Evolutionary conservation across 2,888 invertebrate species (phyloP), one percentile per base, ranked within the genome.

Genomic region (Belgica antarctica): DNA sequence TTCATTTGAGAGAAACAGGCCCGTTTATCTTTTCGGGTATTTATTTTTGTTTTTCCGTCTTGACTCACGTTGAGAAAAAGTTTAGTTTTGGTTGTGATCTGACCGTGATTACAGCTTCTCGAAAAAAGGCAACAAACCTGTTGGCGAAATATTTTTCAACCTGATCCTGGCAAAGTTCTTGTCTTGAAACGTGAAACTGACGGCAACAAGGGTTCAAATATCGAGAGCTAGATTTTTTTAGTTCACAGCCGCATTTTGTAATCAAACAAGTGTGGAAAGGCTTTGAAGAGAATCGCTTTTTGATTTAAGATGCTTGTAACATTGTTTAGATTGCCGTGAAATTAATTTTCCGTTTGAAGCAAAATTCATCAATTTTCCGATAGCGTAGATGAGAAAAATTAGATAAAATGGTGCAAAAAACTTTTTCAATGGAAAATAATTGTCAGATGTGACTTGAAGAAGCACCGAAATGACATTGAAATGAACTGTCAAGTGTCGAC

Each of bases 1-100:
- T 31, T 31, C 34, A 31, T 31, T 8, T 31, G 5, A 31, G n/a
- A n/a, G n/a, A n/a, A n/a, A n/a, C n/a, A n/a, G n/a, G 41, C 2
- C 41, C 22, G 17, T 22, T 52, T 52, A 52, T 52, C 52, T 52
- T 52, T 52, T 52, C 52, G 7, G 17, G 5, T 31, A 31, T 5
- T 8, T 31, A 31, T 31, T 8, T 31, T 19, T 22, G 52, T 52
- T 52, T 52, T 22, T 52, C 12, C 3, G 10, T 41, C 15, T 4
- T n/a, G 2, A 52, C 12, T 17, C 17, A 52, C 17, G 22, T 7
- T 15, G 52, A 63, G 12, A 25, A 63, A 28, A 36, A 63, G 34
- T 19, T 61, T 41, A 63, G 63, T 36, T 63, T 34, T 41, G 63
- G 63, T 63, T 63, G 63, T 63, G 63, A 41, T 24, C 36, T 63